These are phyloP conservation scores for Philereme transversata DNA, from an alignment of 2,888 invertebrate species.

Conservation along the genomic window DNA sequence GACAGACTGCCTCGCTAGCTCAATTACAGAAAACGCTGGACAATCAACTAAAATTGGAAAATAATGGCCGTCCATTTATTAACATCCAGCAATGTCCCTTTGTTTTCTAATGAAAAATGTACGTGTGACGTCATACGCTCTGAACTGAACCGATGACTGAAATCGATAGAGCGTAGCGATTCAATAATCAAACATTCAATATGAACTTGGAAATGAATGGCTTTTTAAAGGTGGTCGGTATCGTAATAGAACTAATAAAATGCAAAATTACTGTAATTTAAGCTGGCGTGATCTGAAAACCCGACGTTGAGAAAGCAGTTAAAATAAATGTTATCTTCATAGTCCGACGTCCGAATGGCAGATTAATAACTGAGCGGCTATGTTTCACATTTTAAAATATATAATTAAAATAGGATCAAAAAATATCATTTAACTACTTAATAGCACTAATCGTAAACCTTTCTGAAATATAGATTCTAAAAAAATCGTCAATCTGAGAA, in stretches of 20 bases:
- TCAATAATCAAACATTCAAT: slow-evolving; percentile 30
- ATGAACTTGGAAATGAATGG: slow-evolving; percentile 54
- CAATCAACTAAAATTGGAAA: slow-evolving; percentile 63
- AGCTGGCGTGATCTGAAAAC: slow-evolving; percentile 10
- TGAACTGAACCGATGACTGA: slow-evolving; percentile 37
- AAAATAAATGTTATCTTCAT: slow-evolving; percentile 19
- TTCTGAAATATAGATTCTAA: no score
- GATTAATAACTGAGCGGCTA: slow-evolving; percentile 12
- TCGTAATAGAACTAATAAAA: slow-evolving; percentile 2
- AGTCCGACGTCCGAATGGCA: slow-evolving; percentile 25
- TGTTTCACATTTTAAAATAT: slow-evolving; percentile 1
- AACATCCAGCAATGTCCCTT: slow-evolving; percentile 47
- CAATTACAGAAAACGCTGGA: slow-evolving; percentile 56
- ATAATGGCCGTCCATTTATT: slow-evolving; percentile 60
- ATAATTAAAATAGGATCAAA: slow-evolving; percentile 1
- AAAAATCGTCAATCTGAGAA: no score
- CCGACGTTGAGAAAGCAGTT: slow-evolving; percentile 12
- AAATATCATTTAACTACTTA: no score
- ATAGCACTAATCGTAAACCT: no score
- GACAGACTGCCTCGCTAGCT: slow-evolving; percentile 46
- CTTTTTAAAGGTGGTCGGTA: slow-evolving; percentile 5
- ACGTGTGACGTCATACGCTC: slow-evolving; percentile 61
- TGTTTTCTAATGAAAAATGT: slow-evolving; percentile 65
- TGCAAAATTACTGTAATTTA: slow-evolving; percentile 6
- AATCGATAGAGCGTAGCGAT: slow-evolving; percentile 57